Evolutionary conservation across 2,888 invertebrate species (phyloP), one percentile per base, ranked within the genome.

Genomic region (Galerucella calmariensis): DNA sequence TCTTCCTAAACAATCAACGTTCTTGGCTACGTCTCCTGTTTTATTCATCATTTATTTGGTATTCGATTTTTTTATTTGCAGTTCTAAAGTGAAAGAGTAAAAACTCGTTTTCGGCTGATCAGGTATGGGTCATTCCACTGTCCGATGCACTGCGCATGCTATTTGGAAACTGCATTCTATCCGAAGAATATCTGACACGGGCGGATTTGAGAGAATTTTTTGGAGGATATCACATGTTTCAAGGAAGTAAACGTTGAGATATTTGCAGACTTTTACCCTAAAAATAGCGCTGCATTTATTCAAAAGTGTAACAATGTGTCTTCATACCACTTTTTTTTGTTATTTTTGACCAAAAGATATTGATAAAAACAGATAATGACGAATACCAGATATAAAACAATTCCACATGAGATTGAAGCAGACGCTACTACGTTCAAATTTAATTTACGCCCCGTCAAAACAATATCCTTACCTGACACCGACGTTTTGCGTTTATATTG

Each of bases 51-150:
- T 81, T 83, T 82, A 81, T 79, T 79, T 75, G 74, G 77, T 77
- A 77, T 77, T 81, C 80, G 81, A 78, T 81, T 83, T 83, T 56
- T 82, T 82, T 82, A 82, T 84, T 82, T 75, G 81, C 81, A 79
- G 80, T 81, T 80, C 77, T 80, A 82, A 82, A 82, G 80, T 82
- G 80, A 81, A 82, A 81, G 82, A 83, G 81, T 81, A 83, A 84
- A 84, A 85, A 85, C 85, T 84, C 79, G 85, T 85, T 85, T 85
- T 84, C 79, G 84, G 82, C 80, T 80, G 82, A 82, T 82, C 84
- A 84, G 83, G 84, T 83, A 84, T 84, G 81, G 85, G 85, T 85
- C 85, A 85, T 85, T 85, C 84, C 84, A 82, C 84, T 83, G 83
- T 76, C 78, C 77, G 80, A 80, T 80, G 82, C 80, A 81, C 73